These are phyloP conservation scores for Monodelphis domestica DNA, from an alignment of 2,797 vertebrate species.

Conservation along the genomic window DNA sequence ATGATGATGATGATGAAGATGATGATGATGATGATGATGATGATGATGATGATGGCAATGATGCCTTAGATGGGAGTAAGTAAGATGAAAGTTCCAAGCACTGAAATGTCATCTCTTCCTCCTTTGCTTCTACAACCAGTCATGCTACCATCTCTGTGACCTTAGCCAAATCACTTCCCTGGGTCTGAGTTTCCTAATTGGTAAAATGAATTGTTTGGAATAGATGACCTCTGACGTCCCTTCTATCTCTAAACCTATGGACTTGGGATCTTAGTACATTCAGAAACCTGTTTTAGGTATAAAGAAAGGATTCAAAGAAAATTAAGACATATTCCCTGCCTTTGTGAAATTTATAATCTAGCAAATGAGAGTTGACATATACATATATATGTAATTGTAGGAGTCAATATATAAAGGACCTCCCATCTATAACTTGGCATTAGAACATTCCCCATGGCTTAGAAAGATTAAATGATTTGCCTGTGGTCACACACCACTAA, in stretches of 20 bases:
- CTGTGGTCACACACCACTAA: not conserved
- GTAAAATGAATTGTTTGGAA: not conserved
- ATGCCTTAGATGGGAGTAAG: not conserved
- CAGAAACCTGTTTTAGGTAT: not conserved
- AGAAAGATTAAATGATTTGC: not conserved
- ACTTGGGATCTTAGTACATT: not conserved
- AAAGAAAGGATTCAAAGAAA: not conserved
- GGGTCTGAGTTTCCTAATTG: not conserved
- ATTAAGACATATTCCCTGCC: not conserved
- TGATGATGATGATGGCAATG: too few species aligned
- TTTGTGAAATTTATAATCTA: not conserved
- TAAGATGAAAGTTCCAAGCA: not conserved
- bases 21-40: not conserved
- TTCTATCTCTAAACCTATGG: not conserved
- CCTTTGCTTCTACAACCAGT: not conserved
- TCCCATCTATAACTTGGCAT: not conserved
- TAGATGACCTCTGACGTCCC: not conserved
- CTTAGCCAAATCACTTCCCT: not conserved
- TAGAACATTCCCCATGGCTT: not conserved
- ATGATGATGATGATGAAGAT: not conserved
- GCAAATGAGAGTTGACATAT: not conserved
- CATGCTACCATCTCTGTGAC: not conserved
- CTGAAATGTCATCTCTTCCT: not conserved
- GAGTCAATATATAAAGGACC: not conserved
- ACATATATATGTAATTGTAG: not conserved